Evolutionary conservation across 2,113 vertebrate genomes (phyloP).

Genomic region (Turdus rufiventris): DNA sequence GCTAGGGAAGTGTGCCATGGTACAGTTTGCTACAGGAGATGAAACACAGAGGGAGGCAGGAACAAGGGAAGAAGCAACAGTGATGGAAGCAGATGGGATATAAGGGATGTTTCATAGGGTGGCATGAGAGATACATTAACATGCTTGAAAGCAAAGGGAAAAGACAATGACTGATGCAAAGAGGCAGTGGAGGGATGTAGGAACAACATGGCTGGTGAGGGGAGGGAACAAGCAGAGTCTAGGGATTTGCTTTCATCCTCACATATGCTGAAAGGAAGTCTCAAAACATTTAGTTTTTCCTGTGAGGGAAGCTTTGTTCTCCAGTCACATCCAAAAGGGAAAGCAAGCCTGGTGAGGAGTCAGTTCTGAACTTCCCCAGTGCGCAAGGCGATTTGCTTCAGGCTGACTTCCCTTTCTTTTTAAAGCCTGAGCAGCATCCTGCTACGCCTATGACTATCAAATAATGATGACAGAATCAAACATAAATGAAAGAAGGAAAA

Average conservation of each 20-base stretch:
- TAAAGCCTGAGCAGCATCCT: neutral
- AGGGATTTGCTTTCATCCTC: neutral
- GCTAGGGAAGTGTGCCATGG: neutral
- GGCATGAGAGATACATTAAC: neutral
- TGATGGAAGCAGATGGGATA: neutral
- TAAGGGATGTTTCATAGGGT: neutral
- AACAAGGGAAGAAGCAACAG: neutral
- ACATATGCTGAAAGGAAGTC: neutral
- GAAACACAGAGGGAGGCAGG: neutral
- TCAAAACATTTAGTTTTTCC: conserved; percentile 1
- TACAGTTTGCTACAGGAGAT: neutral
- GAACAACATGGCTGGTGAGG: neutral
- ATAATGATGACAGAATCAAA: conserved; percentile 9
- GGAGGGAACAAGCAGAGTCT: neutral
- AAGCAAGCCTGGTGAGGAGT: neutral
- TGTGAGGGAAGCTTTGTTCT: neutral
- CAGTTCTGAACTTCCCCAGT: neutral
- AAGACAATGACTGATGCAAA: neutral
- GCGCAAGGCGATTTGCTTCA: neutral
- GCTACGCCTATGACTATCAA: neutral
- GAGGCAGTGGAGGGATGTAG: neutral
- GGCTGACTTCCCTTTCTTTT: neutral
- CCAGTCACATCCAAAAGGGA: neutral
- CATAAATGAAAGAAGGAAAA: neutral
- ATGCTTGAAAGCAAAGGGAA: neutral